phyloP scores from a whole-genome alignment of 2,797 vertebrate species.

The Emydoidea blandingii region DNA sequence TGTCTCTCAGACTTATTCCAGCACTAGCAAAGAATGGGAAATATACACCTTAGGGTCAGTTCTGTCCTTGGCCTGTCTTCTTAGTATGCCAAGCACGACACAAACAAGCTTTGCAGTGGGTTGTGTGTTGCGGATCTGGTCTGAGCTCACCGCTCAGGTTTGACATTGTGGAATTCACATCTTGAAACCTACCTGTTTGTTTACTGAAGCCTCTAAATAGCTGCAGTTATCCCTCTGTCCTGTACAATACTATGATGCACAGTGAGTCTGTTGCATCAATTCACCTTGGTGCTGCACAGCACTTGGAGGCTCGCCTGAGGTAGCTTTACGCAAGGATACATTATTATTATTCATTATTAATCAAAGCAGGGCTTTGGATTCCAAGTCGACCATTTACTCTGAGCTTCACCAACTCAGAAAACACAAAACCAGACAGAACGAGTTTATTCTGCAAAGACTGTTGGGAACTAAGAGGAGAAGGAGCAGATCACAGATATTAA shows the following conservation, averaged over 20 bases:
- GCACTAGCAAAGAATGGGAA: neutral
- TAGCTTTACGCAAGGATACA: neutral
- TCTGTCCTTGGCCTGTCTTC: neutral
- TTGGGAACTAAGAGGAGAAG: neutral
- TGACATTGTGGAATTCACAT: neutral
- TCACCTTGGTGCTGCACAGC: neutral
- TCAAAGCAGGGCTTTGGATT: constrained; percentile 28
- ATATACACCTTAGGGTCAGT: neutral
- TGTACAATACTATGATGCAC: neutral
- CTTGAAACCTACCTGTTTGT: neutral
- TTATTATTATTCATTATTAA: constrained; percentile 31
- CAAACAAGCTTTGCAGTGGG: fast-evolving
- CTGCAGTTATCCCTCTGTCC: neutral
- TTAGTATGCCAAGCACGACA: neutral
- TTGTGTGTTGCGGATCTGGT: neutral
- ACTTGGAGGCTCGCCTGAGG: neutral
- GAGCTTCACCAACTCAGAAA: constrained; percentile 2
- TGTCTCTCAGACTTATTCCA: neutral
- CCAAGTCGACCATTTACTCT: neutral
- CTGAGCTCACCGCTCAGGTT: neutral
- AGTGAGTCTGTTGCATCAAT: neutral
- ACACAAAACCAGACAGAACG: neutral
- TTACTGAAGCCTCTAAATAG: neutral
- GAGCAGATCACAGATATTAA: neutral
- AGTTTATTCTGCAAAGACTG: neutral